Percentiles rank a stretch among this genome's conserved stretches.
Conservation (phyloP, 2,888 invertebrate species). For the Epistrophe eligans region DNA sequence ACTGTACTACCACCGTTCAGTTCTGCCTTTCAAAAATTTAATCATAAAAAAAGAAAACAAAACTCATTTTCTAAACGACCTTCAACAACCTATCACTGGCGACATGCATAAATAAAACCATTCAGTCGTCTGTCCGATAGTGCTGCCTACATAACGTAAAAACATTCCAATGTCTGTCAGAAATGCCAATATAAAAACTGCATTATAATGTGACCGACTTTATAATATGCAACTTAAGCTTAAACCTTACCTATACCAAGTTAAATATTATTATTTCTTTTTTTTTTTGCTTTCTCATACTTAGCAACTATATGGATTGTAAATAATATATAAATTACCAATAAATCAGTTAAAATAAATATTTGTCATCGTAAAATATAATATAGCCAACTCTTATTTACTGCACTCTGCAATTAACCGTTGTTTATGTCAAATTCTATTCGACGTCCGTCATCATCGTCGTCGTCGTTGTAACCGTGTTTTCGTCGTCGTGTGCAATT, state of each 20-base stretch:
- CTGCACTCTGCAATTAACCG: constrained; percentile 51
- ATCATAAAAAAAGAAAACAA: not conserved
- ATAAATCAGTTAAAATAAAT: constrained; percentile 66
- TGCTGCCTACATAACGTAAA: constrained; percentile 6
- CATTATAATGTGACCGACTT: constrained; percentile 34
- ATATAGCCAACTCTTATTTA: constrained; percentile 37
- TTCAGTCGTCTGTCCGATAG: constrained; percentile 25
- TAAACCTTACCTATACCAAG: not conserved
- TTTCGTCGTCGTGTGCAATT: constrained; percentile 5
- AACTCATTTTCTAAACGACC: constrained; percentile 15
- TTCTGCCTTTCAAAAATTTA: not conserved
- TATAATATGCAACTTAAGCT: constrained; percentile 5
- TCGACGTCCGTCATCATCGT: not conserved
- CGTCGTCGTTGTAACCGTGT: not conserved
- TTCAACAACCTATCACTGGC: constrained; percentile 40
- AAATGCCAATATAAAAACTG: constrained; percentile 12
- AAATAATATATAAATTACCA: constrained; percentile 5
- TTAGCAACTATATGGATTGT: constrained; percentile 6
- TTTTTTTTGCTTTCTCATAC: not conserved
- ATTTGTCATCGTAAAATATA: constrained; percentile 35
- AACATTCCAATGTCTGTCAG: constrained; percentile 29
- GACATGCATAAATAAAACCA: constrained; percentile 39
- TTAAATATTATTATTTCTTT: not conserved
- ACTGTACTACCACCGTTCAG: not conserved
- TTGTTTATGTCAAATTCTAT: constrained; percentile 65